Evolutionary conservation across 1,140 invertebrate genomes (phyloP), one percentile per base, ranked within the genome.

Genomic region (Meloidogyne exigua): DNA sequence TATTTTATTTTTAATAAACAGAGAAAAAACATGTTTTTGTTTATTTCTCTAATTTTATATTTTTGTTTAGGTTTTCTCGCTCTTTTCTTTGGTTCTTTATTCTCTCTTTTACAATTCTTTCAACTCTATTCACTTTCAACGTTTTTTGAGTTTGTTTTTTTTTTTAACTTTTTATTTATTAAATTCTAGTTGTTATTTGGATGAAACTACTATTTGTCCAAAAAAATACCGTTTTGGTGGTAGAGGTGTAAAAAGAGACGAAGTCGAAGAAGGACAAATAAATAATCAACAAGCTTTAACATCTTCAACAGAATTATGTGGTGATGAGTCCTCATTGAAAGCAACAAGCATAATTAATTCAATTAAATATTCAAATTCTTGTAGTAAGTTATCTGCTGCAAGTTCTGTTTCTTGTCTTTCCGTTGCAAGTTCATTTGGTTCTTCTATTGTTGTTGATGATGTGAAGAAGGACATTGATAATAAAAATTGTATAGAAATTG

Each of bases 61-160:
- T 42, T 32, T 85, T n/a, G n/a, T n/a, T 87, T 57, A 84, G 83
- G 85, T 9, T 39, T 86, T 57, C 25, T 86, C 5, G 75, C 83
- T 15, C 76, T 88, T 62, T 68, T 80, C 21, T 84, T 77, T 64
- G 79, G 80, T 23, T 32, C 78, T 13, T 68, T 67, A 0, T 76
- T 86, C 13, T 44, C 57, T 44, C 32, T 85, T 21, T 73, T 88
- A 21, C 87, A 86, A 77, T 80, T 79, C 57, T 72, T 88, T 42
- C 81, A 80, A 18, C 70, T 85, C 26, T 86, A 86, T 73, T 81
- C 79, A n/a, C 75, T 86, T 62, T 84, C 83, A 13, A 86, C 84
- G 3, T 82, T 83, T 64, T 42, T 73, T 26, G 42, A 57, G 49
- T 57, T 57, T 57, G 18, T 57, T 57, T 57, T 57, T 57, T n/a